Percentiles rank a stretch among this genome's conserved stretches.
Evolutionary conservation across 2,113 vertebrate species (phyloP).

Genomic region (Tauraco erythrolophus): DNA sequence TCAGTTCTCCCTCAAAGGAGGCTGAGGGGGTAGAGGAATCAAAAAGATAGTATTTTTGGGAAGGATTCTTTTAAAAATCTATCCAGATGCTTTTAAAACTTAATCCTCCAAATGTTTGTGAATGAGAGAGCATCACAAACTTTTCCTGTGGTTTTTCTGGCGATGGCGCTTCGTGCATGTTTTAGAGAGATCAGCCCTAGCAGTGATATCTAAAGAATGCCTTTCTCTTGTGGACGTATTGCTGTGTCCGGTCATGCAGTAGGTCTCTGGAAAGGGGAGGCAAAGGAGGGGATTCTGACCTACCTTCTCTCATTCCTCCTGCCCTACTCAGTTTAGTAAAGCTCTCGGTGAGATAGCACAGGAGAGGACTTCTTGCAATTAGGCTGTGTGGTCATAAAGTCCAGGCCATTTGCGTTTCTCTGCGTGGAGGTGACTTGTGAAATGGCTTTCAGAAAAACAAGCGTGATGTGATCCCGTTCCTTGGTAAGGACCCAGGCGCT

Average conservation of each 20-base stretch:
- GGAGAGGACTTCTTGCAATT: background rate
- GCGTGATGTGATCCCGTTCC: background rate
- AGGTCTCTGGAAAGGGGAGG: background rate
- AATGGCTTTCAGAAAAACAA: background rate
- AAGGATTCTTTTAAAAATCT: background rate
- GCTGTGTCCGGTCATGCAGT: background rate
- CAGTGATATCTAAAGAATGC: background rate
- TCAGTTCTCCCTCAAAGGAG: background rate
- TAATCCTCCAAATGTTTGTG: background rate
- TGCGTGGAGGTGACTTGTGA: background rate
- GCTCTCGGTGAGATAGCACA: background rate
- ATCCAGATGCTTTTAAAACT: background rate
- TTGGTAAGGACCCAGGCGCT: background rate
- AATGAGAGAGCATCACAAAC: background rate
- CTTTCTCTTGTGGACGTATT: background rate
- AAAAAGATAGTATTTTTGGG: background rate
- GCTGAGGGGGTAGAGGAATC: background rate
- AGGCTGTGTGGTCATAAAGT: background rate
- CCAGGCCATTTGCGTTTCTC: background rate
- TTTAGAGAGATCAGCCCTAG: background rate
- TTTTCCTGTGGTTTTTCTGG: background rate
- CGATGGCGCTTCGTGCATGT: rapidly evolving
- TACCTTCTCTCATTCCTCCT: background rate
- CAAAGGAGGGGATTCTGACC: background rate
- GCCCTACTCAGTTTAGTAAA: background rate